Conservation (phyloP, 2,113 vertebrate genomes). For the Pluvianellus socialis region DNA sequence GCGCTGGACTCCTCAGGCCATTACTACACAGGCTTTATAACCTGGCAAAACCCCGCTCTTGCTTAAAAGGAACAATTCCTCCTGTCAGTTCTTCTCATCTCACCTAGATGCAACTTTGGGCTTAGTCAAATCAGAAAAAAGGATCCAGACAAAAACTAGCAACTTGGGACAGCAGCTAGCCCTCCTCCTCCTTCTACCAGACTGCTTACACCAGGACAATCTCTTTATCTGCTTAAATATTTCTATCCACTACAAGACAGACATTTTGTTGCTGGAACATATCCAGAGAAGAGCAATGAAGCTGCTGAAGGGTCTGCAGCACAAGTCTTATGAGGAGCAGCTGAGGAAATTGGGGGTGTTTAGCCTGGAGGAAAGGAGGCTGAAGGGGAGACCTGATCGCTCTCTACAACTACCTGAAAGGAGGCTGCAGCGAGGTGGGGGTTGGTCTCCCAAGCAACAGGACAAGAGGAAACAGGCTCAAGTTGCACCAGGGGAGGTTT, state of each 20-base stretch:
- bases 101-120: not conserved
- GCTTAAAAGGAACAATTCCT: not conserved
- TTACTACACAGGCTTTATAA: not conserved
- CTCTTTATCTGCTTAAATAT: not conserved
- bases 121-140: not conserved
- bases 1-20: not conserved
- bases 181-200: not conserved
- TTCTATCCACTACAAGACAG: not conserved
- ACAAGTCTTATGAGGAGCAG: not conserved
- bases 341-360: not conserved
- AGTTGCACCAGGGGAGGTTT: not conserved
- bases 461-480: not conserved
- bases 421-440: rapidly evolving
- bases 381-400: rapidly evolving
- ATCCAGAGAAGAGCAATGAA: not conserved
- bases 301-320: not conserved
- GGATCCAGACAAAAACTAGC: not conserved
- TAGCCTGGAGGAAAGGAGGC: not conserved
- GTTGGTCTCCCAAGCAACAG: rapidly evolving
- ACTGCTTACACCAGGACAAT: not conserved
- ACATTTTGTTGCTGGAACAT: not conserved
- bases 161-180: not conserved
- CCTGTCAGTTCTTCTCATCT: not conserved
- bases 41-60: not conserved
- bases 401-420: not conserved